phyloP scores from a whole-genome alignment of 2,888 invertebrate genomes.

The Cenopis cana region DNA sequence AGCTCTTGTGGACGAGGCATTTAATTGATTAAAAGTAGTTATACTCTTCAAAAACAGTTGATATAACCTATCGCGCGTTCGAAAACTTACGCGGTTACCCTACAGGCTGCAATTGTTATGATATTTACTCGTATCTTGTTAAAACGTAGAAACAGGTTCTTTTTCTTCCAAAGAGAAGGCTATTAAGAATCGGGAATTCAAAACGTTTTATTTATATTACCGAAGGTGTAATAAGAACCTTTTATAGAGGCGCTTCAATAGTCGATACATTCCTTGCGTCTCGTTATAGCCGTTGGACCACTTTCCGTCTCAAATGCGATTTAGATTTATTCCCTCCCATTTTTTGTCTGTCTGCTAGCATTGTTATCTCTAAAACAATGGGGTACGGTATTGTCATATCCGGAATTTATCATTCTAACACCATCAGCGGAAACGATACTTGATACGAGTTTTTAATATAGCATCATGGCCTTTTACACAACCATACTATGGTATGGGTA shows the following conservation, averaged over 20 bases:
- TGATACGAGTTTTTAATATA: constrained; percentile 82
- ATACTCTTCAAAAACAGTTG: no score
- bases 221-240: constrained; percentile 26
- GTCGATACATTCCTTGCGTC: constrained; percentile 38
- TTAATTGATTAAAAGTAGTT: not conserved
- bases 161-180: constrained; percentile 4
- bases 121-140: not conserved
- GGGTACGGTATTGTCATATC: constrained; percentile 77
- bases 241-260: constrained; percentile 36
- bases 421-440: constrained; percentile 80
- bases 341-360: constrained; percentile 77
- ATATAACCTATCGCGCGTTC: no score
- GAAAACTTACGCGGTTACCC: no score
- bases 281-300: constrained; percentile 42
- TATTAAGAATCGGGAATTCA: constrained; percentile 14
- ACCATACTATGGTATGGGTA: constrained; percentile 35
- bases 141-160: not conserved
- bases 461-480: constrained; percentile 63
- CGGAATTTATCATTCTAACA: constrained; percentile 82
- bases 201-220: constrained; percentile 33
- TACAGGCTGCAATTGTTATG: no score
- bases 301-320: constrained; percentile 61
- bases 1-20: not conserved
- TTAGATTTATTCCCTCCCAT: constrained; percentile 75
- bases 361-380: constrained; percentile 81